Evolutionary conservation across 2,797 vertebrate species (phyloP).

Genomic region (Cyclura pinguis): DNA sequence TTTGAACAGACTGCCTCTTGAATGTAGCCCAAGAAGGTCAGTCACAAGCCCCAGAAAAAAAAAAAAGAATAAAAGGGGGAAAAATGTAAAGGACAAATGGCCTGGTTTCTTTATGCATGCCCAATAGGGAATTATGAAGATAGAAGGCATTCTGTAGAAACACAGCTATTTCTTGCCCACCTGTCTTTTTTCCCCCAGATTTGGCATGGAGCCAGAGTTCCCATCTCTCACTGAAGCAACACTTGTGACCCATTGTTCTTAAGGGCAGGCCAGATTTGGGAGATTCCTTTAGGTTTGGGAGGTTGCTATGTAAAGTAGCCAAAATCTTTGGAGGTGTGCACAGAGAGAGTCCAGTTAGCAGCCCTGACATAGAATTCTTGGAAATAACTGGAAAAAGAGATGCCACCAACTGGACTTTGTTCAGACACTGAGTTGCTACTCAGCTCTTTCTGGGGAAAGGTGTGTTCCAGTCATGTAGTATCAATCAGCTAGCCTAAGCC

Average conservation of each 20-base stretch:
- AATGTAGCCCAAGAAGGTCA: neutral
- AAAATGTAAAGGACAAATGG: neutral
- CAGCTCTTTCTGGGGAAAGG: neutral
- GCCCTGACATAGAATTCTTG: neutral
- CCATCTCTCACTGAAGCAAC: conserved; percentile 4
- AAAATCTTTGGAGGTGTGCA: neutral
- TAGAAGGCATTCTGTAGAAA: neutral
- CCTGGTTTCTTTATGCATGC: neutral
- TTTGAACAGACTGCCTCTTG: neutral
- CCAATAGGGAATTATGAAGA: neutral
- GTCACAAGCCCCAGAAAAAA: neutral
- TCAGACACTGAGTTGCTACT: neutral
- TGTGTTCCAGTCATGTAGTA: neutral
- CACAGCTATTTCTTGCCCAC: conserved; percentile 6
- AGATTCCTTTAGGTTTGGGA: neutral
- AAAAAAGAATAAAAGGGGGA: neutral
- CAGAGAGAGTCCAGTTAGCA: neutral
- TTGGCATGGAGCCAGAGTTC: neutral
- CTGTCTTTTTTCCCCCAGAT: neutral
- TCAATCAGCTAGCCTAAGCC: too few species aligned
- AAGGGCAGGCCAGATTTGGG: neutral
- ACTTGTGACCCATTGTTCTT: neutral
- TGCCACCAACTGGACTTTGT: neutral
- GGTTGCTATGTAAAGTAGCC: neutral
- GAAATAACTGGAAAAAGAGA: neutral